Conservation (phyloP, 2,888 invertebrate species). For the Drosophila colorata region DNA sequence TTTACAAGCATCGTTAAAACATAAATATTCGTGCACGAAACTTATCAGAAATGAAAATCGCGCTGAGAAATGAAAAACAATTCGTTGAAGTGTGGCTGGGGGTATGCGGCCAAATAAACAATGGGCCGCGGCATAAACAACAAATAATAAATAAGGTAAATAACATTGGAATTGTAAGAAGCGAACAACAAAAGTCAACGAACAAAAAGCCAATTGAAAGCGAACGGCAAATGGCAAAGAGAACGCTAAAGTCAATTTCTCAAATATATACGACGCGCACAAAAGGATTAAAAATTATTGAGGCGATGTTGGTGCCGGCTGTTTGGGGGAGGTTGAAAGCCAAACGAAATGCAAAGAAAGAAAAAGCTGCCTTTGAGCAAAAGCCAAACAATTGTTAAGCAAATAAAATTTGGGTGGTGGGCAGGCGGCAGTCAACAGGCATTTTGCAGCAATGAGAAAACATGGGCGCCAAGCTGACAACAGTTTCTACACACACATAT, state of each 20-base stretch:
- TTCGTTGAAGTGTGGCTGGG: conserved; percentile 3
- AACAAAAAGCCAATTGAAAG: conserved; percentile 61
- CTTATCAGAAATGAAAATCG: conserved; percentile 72
- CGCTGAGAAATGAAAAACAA: conserved; percentile 32
- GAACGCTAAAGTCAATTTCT: conserved; percentile 65
- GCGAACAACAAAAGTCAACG: conserved; percentile 47
- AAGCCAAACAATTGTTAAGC: conserved; percentile 55
- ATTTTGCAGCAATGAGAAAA: conserved; percentile 47
- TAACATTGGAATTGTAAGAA: conserved; percentile 65
- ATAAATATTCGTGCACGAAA: conserved; percentile 62
- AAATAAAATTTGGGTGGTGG: conserved; percentile 30
- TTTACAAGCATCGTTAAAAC: conserved; percentile 58
- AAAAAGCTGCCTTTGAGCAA: conserved; percentile 40
- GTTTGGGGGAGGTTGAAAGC: background rate
- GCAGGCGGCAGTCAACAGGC: conserved; percentile 39
- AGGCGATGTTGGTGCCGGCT: background rate
- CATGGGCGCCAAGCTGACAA: conserved; percentile 43
- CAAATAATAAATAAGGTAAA: conserved; percentile 67
- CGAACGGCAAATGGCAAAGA: conserved; percentile 36
- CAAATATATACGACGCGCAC: conserved; percentile 59
- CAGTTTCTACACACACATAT: conserved; percentile 11
- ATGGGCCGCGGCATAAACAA: conserved; percentile 50
- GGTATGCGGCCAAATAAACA: conserved; percentile 35
- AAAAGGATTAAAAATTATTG: conserved; percentile 69
- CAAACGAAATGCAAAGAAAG: conserved; percentile 27